Conservation (phyloP, 2,797 vertebrate species). For the Catamblyrhynchus diadema region DNA sequence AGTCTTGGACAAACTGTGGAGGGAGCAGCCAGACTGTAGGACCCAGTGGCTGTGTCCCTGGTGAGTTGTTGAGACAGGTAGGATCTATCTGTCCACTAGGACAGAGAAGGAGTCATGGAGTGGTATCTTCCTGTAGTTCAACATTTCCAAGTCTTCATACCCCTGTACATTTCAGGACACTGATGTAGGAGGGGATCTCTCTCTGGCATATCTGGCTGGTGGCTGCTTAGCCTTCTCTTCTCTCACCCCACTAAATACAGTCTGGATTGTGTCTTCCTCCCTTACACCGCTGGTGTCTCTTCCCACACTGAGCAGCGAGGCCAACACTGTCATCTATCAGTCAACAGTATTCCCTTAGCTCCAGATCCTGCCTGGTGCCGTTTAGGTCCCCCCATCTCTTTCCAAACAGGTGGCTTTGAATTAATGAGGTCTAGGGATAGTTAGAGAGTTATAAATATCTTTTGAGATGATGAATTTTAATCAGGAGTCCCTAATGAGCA, state of each 20-base stretch:
- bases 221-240: background rate
- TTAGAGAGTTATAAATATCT: conserved; percentile 50
- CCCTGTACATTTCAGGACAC: accelerated
- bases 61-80: background rate
- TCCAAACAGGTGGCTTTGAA: conserved; percentile 19
- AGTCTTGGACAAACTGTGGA: background rate
- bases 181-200: background rate
- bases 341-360: background rate
- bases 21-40: background rate
- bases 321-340: background rate
- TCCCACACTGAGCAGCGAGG: accelerated
- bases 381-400: background rate
- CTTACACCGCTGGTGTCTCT: background rate
- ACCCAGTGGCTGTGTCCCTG: background rate
- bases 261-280: background rate
- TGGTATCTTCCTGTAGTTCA: background rate
- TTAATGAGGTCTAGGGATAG: conserved; percentile 20
- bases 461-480: conserved; percentile 57
- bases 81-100: background rate
- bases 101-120: background rate
- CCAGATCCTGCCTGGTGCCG: background rate
- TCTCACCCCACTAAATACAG: background rate
- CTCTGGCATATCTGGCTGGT: background rate
- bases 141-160: accelerated
- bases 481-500: conserved; percentile 33